A percentile compares a stretch with the other conserved stretches of the same genome.
Conservation (phyloP, 2,797 vertebrate genomes). For the Buphagus erythrorhynchus region DNA sequence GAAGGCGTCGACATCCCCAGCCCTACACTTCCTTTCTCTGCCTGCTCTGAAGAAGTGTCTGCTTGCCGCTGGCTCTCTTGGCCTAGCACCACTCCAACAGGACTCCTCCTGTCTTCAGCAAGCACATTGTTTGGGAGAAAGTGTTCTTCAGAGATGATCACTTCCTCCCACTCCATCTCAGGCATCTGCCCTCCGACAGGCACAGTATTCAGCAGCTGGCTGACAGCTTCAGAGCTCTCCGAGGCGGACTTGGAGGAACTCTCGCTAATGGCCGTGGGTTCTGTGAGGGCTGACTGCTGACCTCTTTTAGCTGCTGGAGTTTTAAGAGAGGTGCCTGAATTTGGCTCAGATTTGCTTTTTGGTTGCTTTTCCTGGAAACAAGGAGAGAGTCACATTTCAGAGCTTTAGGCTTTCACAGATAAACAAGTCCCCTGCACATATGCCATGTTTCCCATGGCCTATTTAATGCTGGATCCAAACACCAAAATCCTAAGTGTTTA, state of each 20-base stretch:
- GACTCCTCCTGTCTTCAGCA: conserved; percentile 22
- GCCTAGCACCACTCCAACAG: conserved; percentile 9
- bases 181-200: conserved; percentile 58
- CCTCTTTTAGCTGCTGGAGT: conserved; percentile 67
- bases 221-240: conserved; percentile 80
- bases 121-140: conserved; percentile 56
- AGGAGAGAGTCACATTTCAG: neutral
- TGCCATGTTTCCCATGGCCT: neutral
- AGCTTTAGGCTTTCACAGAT: neutral
- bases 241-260: conserved; percentile 54
- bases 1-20: neutral
- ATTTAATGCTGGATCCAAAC: neutral
- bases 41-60: conserved; percentile 39
- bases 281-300: conserved; percentile 52
- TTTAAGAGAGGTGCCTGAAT: conserved; percentile 64
- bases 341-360: conserved; percentile 77
- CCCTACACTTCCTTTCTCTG: conserved; percentile 52
- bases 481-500: neutral
- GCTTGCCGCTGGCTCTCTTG: conserved; percentile 26
- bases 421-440: neutral
- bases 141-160: conserved; percentile 78
- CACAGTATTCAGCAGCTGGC: conserved; percentile 76
- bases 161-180: conserved; percentile 79
- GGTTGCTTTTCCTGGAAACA: conserved; percentile 78
- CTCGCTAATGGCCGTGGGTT: conserved; percentile 15